Evolutionary conservation across 2,797 vertebrate genomes (phyloP), one percentile per base, ranked within the genome.

Genomic region (Hyperoplus lanceolatus): DNA sequence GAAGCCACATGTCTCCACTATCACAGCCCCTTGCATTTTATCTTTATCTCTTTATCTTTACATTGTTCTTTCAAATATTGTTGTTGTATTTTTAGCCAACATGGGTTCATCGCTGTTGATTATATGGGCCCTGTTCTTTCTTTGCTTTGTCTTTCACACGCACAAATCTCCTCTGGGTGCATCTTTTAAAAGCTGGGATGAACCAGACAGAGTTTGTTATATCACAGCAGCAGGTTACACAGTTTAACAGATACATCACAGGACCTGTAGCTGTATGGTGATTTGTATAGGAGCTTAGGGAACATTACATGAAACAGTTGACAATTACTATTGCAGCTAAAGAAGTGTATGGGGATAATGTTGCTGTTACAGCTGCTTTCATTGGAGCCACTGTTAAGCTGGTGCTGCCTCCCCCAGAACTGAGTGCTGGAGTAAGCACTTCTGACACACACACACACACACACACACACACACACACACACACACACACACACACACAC

Each of bases 341-440:
- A 71, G 79, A 53, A 11, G 68, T 54, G 71, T 77, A 39, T 66
- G 75, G 79, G 85, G 85, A 90, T 83, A 77, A 76, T 81, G 82
- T 63, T 77, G 77, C 79, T 85, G 76, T 86, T 90, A 71, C 83
- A 70, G 82, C 82, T 69, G 75, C 87, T 89, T 86, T 84, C 79
- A 90, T 91, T 67, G 61, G 57, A 88, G 75, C 66, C 67, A 57
- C 60, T 70, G 75, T 81, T 62, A 77, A 87, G 83, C 78, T 70
- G 51, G 51, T 36, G 12, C 75, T 75, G 77, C 81, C 81, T 82
- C 77, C 79, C 66, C 66, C 80, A 73, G 82, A 86, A 66, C 73
- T 84, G 55, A 88, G 75, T 79, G 88, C 91, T 88, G 81, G 55
- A 83, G 87, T 90, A 67, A 90, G 85, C 91, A 87, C 80, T 91